These are phyloP conservation scores for Heliangelus exortis DNA, from an alignment of 2,797 vertebrate species.

Conservation along the genomic window DNA sequence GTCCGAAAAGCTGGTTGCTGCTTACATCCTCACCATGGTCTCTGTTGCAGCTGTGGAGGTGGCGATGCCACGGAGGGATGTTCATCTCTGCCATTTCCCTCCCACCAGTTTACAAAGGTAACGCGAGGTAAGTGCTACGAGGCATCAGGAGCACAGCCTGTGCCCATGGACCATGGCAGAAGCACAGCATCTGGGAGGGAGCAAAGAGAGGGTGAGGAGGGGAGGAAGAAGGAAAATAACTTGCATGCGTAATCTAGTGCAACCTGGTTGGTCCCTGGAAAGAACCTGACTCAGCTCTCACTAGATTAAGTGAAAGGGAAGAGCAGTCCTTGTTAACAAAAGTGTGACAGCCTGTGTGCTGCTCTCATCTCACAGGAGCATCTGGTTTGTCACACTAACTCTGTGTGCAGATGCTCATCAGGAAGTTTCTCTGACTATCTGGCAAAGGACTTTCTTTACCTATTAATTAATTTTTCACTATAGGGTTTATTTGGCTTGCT, in stretches of 20 bases:
- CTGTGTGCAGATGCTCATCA: not conserved
- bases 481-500: not conserved
- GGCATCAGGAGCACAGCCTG: not conserved
- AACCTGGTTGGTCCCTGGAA: not conserved
- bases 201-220: not conserved
- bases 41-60: not conserved
- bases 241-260: not conserved
- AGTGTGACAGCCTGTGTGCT: rapidly evolving
- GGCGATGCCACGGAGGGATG: not conserved
- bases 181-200: not conserved
- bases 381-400: not conserved
- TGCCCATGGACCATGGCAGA: not conserved
- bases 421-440: not conserved
- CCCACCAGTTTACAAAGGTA: not conserved
- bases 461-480: not conserved
- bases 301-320: rapidly evolving
- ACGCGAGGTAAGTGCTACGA: not conserved
- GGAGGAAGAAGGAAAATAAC: not conserved
- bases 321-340: not conserved
- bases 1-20: not conserved
- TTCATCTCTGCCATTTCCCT: not conserved
- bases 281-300: not conserved
- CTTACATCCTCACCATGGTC: rapidly evolving
- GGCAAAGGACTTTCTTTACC: not conserved
- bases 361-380: rapidly evolving